Percentiles rank a stretch among this genome's conserved stretches.
These are phyloP conservation scores for Ondatra zibethicus DNA, from an alignment of 2,113 vertebrate genomes.

Conservation along the genomic window DNA sequence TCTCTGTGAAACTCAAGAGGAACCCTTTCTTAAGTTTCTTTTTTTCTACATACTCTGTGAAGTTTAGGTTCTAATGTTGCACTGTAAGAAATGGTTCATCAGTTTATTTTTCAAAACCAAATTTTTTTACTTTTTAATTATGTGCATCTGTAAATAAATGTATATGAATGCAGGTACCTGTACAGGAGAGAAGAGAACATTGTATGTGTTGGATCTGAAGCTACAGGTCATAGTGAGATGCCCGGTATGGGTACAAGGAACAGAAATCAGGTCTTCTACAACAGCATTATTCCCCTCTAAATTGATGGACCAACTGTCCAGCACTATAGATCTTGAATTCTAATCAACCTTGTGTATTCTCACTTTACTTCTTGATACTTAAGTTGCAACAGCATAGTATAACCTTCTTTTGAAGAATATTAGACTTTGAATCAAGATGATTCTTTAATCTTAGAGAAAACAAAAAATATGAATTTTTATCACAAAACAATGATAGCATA, in stretches of 20 bases:
- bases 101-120: not conserved
- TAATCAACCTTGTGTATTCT: not conserved
- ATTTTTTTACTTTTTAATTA: no score
- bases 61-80: not conserved
- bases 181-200: not conserved
- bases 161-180: not conserved
- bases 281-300: not conserved
- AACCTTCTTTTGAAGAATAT: not conserved
- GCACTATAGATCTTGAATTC: not conserved
- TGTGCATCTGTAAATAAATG: not conserved
- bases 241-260: no score
- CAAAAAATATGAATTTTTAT: not conserved
- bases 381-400: not conserved
- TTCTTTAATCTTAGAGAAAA: not conserved
- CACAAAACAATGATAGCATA: not conserved
- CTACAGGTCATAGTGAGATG: no score
- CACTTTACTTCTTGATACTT: not conserved
- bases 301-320: not conserved
- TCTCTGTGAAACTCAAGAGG: not conserved
- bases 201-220: not conserved
- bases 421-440: not conserved
- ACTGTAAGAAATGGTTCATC: not conserved
- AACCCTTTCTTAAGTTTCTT: not conserved
- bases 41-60: not conserved
- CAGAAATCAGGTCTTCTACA: not conserved